Conservation (phyloP, 1,140 invertebrate species). For the Drosophila kohkoa region DNA sequence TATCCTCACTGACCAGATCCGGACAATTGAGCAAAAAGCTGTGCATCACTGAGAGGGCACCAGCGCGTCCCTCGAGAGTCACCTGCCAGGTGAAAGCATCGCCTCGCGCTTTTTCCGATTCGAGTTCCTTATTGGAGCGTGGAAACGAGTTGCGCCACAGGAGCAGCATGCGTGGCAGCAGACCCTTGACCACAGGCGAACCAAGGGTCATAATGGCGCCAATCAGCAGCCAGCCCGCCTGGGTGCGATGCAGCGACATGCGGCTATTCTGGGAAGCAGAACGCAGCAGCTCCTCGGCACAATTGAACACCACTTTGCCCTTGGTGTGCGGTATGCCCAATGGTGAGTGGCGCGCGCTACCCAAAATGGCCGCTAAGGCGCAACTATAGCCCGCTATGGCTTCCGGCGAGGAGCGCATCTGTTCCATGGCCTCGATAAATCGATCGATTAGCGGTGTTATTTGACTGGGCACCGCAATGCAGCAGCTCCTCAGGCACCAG, state of each 20-base stretch:
- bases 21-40: conserved; percentile 96
- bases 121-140: conserved; percentile 96
- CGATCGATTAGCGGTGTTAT: conserved; percentile 96
- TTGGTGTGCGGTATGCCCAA: conserved; percentile 98
- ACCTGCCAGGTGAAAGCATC: conserved; percentile 99
- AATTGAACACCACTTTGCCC: conserved; percentile 98
- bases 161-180: conserved; percentile 96
- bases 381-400: conserved; percentile 97
- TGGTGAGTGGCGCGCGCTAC: conserved; percentile 95
- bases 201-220: conserved; percentile 98
- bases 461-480: conserved; percentile 96
- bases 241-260: conserved; percentile 96
- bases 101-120: conserved; percentile 98
- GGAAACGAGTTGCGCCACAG: conserved; percentile 99
- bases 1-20: conserved; percentile 96
- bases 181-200: conserved; percentile 95
- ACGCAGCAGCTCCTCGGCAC: conserved; percentile 97
- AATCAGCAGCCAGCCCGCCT: conserved; percentile 98
- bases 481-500: conserved; percentile 96
- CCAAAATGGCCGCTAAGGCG: conserved; percentile 96
- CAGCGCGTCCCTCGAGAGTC: conserved; percentile 97
- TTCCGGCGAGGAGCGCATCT: conserved; percentile 95
- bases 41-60: conserved; percentile 97
- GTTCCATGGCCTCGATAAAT: conserved; percentile 94
- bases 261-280: conserved; percentile 99